A percentile compares a stretch with the other conserved stretches of the same genome.
phyloP scores from a whole-genome alignment of 1,140 invertebrate species.

The Drosophila pruinosa region DNA sequence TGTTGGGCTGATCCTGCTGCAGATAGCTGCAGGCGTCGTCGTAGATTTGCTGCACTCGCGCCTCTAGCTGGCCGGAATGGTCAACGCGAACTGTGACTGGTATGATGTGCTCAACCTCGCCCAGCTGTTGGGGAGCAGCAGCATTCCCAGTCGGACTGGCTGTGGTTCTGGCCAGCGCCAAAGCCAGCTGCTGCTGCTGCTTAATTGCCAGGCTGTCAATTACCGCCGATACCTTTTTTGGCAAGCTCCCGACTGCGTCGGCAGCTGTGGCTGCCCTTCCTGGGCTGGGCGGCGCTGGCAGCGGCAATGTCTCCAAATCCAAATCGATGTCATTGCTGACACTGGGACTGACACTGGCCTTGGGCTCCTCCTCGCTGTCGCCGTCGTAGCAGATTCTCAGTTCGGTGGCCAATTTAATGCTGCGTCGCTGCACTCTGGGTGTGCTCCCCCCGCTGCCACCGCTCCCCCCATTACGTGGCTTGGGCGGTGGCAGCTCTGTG shows the following conservation, averaged over 20 bases:
- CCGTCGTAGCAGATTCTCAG: constrained; percentile 70
- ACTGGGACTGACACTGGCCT: constrained; percentile 11
- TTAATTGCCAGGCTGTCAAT: constrained; percentile 72
- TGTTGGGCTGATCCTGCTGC: constrained; percentile 55
- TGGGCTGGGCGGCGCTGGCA: constrained; percentile 45
- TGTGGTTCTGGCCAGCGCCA: constrained; percentile 50
- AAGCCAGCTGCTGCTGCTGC: constrained; percentile 68
- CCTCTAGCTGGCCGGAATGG: constrained; percentile 14
- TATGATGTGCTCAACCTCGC: constrained; percentile 41
- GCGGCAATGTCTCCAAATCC: constrained; percentile 63
- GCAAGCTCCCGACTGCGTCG: constrained; percentile 20
- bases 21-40: constrained; percentile 72
- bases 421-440: constrained; percentile 63
- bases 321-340: constrained; percentile 51
- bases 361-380: constrained; percentile 64
- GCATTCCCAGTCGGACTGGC: too few relatives aligned
- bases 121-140: background rate
- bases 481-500: constrained; percentile 66
- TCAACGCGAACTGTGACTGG: constrained; percentile 52
- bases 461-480: constrained; percentile 41
- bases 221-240: constrained; percentile 32
- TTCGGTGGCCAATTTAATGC: constrained; percentile 75
- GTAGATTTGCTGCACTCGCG: constrained; percentile 63
- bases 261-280: constrained; percentile 34
- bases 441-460: background rate